phyloP scores from a whole-genome alignment of 2,797 vertebrate genomes.

The Sebastes ruberrimus region DNA sequence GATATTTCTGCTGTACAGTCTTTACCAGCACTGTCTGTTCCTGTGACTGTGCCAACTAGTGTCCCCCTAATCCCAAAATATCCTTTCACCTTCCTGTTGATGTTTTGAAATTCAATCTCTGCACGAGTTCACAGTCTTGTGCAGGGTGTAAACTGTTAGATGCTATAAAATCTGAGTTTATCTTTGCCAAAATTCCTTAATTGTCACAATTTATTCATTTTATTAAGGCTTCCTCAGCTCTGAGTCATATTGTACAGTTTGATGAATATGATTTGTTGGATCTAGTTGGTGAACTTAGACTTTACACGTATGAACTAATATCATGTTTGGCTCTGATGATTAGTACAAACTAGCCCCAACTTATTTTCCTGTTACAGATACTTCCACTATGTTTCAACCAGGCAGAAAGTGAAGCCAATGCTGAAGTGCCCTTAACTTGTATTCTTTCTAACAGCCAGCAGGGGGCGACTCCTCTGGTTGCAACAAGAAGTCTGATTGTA shows the following conservation, averaged over 20 bases:
- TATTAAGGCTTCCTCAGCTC: neutral
- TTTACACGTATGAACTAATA: neutral
- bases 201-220: neutral
- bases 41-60: neutral
- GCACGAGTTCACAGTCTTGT: neutral
- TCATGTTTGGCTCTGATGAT: neutral
- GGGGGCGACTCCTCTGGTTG: no score
- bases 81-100: neutral
- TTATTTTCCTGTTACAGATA: neutral
- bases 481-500: no score
- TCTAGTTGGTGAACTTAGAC: neutral
- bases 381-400: neutral
- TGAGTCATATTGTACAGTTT: neutral
- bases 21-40: neutral
- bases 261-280: neutral
- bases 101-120: neutral
- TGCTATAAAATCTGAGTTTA: neutral
- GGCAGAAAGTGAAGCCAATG: no score
- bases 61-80: neutral
- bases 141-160: neutral
- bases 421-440: no score
- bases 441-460: no score
- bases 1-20: neutral
- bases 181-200: neutral
- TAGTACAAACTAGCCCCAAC: neutral